Evolutionary conservation across 2,113 vertebrate species (phyloP), one percentile per base, ranked within the genome.

Genomic region (Hemichromis elongatus): DNA sequence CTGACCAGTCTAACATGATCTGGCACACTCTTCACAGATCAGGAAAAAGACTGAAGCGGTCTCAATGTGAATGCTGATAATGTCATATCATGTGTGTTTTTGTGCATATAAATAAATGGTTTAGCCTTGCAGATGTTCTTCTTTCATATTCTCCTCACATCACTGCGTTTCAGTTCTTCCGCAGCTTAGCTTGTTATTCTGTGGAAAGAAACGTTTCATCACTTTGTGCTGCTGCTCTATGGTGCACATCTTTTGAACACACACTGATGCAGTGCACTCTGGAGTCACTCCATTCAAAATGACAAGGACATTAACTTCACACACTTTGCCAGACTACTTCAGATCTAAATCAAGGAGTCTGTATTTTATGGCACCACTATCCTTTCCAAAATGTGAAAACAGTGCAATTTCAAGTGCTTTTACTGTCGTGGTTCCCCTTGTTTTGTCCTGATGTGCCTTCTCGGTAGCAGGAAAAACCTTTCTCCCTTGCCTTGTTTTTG

Each of bases 221-320:
- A 37, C 47, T 52, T 61, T 85, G 81, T 33, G 19, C n/a, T n/a
- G 9, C 18, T 12, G 68, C 68, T 75, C 2, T 19, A 24, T 47
- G 55, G 79, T 33, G 16, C 16, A 56, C 50, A 37, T 50, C 57
- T 24, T 77, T 35, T 79, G 5, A 52, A 3, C 5, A 16, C 78
- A 82, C 54, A 24, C 12, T 79, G 55, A 82, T 6, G 18, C 47
- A 61, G 68, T 11, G 28, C 19, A 5, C 14, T 59, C 47, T 82
- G 57, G 54, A 68, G 77, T 30, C 8, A 63, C 81, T 77, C 47
- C 47, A 19, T 75, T 63, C 52, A 80, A 52, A 84, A 50, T 53
- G 53, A 84, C 73, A 86, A 84, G 77, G 59, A 75, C 82, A 87
- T 30, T 84, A 81, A 86, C 80, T 84, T 88, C 13, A 80, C 45